These are phyloP conservation scores for Zaprionus africanus DNA, from an alignment of 1,140 invertebrate genomes.

Conservation along the genomic window DNA sequence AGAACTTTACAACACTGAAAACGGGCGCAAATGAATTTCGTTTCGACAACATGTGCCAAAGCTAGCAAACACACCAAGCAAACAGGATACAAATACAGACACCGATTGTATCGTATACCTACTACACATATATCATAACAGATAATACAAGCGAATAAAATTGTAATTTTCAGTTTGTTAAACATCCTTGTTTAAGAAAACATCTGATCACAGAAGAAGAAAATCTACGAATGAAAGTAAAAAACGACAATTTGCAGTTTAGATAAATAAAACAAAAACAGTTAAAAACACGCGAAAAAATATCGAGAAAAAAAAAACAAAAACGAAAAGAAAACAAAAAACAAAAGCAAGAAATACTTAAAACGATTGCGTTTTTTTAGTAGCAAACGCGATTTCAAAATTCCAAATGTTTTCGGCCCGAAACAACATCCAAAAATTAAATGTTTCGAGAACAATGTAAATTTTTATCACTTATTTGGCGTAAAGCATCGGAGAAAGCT, in stretches of 20 bases:
- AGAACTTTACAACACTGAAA: slow-evolving; percentile 49
- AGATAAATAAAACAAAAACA: slow-evolving; percentile 55
- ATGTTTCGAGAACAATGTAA: slow-evolving; percentile 64
- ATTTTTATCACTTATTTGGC: slow-evolving; percentile 84
- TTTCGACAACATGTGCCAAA: slow-evolving; percentile 53
- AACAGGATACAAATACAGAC: slow-evolving; percentile 42
- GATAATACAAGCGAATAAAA: slow-evolving; percentile 30
- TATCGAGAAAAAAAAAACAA: slow-evolving; percentile 6
- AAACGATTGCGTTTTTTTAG: slow-evolving; percentile 80
- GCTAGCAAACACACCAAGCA: slow-evolving; percentile 16
- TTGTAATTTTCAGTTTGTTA: slow-evolving; percentile 74
- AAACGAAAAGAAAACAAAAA: slow-evolving; percentile 29
- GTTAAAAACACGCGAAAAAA: slow-evolving; percentile 28
- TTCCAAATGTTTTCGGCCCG: slow-evolving; percentile 55
- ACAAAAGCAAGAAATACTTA: slow-evolving; percentile 57
- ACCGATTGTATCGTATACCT: slow-evolving; percentile 48
- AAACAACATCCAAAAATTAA: slow-evolving; percentile 48
- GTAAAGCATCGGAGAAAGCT: slow-evolving; percentile 54
- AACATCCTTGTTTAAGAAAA: slow-evolving; percentile 80
- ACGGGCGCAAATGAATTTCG: slow-evolving; percentile 49
- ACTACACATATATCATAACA: slow-evolving; percentile 52
- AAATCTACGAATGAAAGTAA: slow-evolving; percentile 35
- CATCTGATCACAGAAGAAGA: slow-evolving; percentile 80
- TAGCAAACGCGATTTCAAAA: slow-evolving; percentile 82
- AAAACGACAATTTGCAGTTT: slow-evolving; percentile 74